Evolutionary conservation across 1,140 invertebrate species (phyloP), one percentile per base, ranked within the genome.

Genomic region (Aphelinus atriplicis): DNA sequence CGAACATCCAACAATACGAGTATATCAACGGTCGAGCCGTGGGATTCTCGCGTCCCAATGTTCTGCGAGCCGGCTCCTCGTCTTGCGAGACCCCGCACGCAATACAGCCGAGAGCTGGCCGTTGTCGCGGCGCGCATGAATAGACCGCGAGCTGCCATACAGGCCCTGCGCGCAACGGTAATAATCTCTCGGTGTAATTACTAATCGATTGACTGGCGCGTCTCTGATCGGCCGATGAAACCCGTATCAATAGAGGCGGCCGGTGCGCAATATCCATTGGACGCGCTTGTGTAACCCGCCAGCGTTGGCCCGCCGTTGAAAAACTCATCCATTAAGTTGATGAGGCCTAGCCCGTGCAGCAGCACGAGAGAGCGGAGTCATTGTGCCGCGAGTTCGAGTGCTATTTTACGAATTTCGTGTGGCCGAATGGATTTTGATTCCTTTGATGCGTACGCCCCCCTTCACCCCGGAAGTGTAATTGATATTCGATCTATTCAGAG

Each of bases 161-260:
- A 9, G 26, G 26, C 63, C 9, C 4, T 26, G 51, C 51, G 60
- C 71, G 71, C 53, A 67, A 76, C 72, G 74, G 77, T 80, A 82
- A 81, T 82, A 82, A 81, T 79, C 78, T 77, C 61, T 75, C 78
- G 62, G 73, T 26, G 26, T 82, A 82, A 83, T 82, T 81, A 64
- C 80, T 79, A 81, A 83, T 82, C 81, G 82, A 83, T 80, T 69
- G 71, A 46, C 10, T 53, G 69, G 73, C 62, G 77, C 81, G 81
- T 78, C 75, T 82, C 76, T 75, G 76, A 83, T 82, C 76, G 78
- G 53, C 74, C 78, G 26, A 75, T 79, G 76, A 73, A 79, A 79
- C 77, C 71, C 48, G 77, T 81, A 82, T 83, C 78, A 81, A 83
- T 81, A 80, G 76, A 78, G 67, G 43, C 57, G 63, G 26, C 26